These are phyloP conservation scores for Archocentrus centrarchus DNA, from an alignment of 2,113 vertebrate species.

Conservation along the genomic window DNA sequence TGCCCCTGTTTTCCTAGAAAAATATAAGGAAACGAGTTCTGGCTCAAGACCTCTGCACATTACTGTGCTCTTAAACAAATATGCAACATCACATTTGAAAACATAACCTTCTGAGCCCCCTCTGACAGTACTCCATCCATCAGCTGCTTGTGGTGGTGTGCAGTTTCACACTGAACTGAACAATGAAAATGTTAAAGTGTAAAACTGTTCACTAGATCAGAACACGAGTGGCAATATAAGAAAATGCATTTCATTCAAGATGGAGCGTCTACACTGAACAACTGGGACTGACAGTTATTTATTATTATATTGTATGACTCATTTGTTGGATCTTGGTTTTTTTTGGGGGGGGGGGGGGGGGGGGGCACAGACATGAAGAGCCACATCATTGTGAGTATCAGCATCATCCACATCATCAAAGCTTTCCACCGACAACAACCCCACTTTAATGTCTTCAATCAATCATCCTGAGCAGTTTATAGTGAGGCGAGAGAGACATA, in stretches of 20 bases:
- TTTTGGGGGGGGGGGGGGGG: neutral
- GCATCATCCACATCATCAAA: constrained; percentile 22
- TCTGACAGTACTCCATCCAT: neutral
- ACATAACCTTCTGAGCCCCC: neutral
- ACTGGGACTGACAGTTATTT: neutral
- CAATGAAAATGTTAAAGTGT: neutral
- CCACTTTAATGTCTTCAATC: constrained; percentile 28
- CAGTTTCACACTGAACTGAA: constrained; percentile 2
- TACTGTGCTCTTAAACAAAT: neutral
- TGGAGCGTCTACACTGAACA: neutral
- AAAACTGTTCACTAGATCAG: neutral
- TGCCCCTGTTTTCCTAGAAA: no score
- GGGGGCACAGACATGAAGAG: neutral
- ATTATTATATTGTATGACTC: constrained; percentile 44
- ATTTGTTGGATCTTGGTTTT: constrained; percentile 37
- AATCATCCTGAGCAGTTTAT: constrained; percentile 15
- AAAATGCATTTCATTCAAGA: neutral
- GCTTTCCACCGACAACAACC: constrained; percentile 18
- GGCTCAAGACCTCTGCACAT: neutral
- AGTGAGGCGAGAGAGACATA: neutral
- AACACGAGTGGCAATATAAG: neutral
- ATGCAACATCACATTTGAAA: neutral
- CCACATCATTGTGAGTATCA: neutral
- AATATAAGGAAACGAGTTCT: no score
- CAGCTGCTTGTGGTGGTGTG: neutral